Evolutionary conservation across 1,140 invertebrate species (phyloP).

Genomic region (Patella vulgata): DNA sequence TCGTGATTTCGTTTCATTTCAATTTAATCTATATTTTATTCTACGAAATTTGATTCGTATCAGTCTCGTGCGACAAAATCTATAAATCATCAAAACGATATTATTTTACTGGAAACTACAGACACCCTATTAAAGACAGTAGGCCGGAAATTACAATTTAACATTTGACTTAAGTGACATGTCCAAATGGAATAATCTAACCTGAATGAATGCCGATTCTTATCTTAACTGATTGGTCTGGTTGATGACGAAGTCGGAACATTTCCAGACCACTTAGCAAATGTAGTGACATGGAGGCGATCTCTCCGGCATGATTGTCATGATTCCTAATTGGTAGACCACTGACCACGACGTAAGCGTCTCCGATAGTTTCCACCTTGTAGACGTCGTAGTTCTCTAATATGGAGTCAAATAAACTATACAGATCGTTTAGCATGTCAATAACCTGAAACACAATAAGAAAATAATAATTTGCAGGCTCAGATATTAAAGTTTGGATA

Average conservation of each 20-base stretch:
- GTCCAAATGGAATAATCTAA: no score
- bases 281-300: conserved; percentile 86
- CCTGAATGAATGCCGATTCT: conserved; percentile 95
- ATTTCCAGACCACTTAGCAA: conserved; percentile 84
- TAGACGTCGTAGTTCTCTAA: conserved; percentile 62
- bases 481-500: no score
- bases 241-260: conserved; percentile 86
- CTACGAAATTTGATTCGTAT: no score
- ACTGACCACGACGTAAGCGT: conserved; percentile 62
- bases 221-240: conserved; percentile 84
- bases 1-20: no score
- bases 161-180: no score
- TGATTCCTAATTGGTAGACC: conserved; percentile 91
- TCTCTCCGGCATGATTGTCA: conserved; percentile 91
- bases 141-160: no score
- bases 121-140: no score
- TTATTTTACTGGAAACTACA: no score
- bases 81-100: no score
- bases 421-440: conserved; percentile 60
- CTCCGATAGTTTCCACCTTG: conserved; percentile 58
- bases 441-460: conserved; percentile 71
- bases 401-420: conserved; percentile 60
- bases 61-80: no score
- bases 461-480: no score
- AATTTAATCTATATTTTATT: no score